These are phyloP conservation scores for Pipa parva DNA, from an alignment of 2,113 vertebrate species.

Conservation along the genomic window DNA sequence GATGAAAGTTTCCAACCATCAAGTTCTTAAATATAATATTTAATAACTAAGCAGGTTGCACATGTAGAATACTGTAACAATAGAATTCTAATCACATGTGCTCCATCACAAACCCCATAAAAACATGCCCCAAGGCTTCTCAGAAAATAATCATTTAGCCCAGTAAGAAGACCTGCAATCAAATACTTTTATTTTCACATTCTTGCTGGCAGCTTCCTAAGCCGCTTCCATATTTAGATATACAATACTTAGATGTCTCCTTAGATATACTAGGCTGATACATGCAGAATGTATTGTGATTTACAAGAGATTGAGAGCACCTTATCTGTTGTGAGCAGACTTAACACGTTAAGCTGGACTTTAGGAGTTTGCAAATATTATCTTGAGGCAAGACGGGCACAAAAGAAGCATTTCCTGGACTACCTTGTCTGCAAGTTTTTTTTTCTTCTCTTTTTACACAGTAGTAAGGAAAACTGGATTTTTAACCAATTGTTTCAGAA, in stretches of 20 bases:
- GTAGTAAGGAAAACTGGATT: background rate
- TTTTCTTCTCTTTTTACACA: background rate
- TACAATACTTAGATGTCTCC: constrained; percentile 3
- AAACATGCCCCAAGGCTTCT: background rate
- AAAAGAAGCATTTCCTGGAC: constrained; percentile 44
- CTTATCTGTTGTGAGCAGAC: constrained; percentile 47
- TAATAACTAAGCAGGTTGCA: background rate
- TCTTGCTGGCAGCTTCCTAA: constrained; percentile 7
- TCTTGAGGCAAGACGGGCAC: constrained; percentile 48
- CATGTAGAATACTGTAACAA: background rate
- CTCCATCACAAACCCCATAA: background rate
- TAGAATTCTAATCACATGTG: background rate
- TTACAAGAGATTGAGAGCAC: constrained; percentile 44
- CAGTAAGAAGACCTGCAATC: background rate
- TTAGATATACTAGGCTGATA: constrained; percentile 4
- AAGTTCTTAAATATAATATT: background rate
- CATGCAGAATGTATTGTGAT: constrained; percentile 46
- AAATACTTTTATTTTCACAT: constrained; percentile 4
- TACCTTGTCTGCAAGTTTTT: background rate
- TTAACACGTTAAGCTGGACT: constrained; percentile 49
- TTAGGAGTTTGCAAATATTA: constrained; percentile 44
- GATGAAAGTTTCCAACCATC: background rate
- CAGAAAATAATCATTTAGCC: background rate
- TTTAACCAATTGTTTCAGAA: background rate
- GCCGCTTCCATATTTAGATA: constrained; percentile 1